A percentile compares a stretch with the other conserved stretches of the same genome.
Conservation (phyloP, 1,140 invertebrate genomes). For the Drosophila pandora region DNA sequence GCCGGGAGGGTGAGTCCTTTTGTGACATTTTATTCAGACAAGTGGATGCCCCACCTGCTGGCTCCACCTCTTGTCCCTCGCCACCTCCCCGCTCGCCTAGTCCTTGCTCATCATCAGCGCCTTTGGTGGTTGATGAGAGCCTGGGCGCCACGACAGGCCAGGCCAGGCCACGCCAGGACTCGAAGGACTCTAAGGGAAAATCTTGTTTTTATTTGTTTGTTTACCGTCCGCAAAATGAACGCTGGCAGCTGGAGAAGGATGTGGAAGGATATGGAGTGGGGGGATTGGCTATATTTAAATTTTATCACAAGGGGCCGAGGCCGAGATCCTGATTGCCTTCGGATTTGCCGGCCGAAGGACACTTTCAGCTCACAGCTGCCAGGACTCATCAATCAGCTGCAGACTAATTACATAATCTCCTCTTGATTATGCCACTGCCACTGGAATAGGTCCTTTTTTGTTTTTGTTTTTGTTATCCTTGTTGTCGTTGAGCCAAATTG, state of each 20-base stretch:
- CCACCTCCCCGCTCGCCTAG: background rate
- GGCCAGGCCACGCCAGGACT: constrained; percentile 5
- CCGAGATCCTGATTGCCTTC: constrained; percentile 56
- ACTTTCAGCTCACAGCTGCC: constrained; percentile 65
- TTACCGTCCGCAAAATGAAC: constrained; percentile 82
- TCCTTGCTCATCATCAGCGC: constrained; percentile 44
- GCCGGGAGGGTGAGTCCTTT: constrained; percentile 36
- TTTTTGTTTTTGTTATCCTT: constrained; percentile 6
- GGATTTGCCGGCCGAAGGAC: constrained; percentile 41
- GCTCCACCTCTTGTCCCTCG: too few species aligned
- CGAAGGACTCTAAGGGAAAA: constrained; percentile 44
- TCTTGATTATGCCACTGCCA: constrained; percentile 77
- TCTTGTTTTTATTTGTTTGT: constrained; percentile 82
- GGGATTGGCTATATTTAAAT: constrained; percentile 74
- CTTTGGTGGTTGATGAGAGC: constrained; percentile 66
- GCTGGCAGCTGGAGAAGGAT: constrained; percentile 34
- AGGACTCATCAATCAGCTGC: constrained; percentile 83
- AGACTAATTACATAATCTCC: constrained; percentile 84
- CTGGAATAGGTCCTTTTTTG: background rate
- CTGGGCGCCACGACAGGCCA: constrained; percentile 48
- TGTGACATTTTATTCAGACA: constrained; percentile 79
- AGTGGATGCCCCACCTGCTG: constrained; percentile 62
- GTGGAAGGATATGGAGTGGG: background rate
- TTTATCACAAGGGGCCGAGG: constrained; percentile 64
- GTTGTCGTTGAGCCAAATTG: constrained; percentile 27